A percentile compares a stretch with the other conserved stretches of the same genome.
Conservation (phyloP, 2,888 invertebrate genomes). For the Leptinotarsa rubiginosa region DNA sequence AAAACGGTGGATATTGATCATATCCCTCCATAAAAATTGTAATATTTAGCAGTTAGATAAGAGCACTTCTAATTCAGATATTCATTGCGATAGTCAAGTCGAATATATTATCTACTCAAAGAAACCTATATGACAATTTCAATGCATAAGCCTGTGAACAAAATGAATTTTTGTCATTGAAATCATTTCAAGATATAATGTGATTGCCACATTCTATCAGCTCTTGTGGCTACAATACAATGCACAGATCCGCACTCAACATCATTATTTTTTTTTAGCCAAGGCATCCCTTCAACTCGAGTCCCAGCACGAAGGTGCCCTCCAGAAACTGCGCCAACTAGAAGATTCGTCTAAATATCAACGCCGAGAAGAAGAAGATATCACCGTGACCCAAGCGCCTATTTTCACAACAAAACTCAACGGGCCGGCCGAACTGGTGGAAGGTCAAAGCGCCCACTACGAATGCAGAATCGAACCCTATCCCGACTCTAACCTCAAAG, state of each 20-base stretch:
- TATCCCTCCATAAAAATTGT: too few species aligned
- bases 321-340: constrained; percentile 86
- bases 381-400: constrained; percentile 84
- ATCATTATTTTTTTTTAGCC: constrained; percentile 69
- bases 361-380: constrained; percentile 84
- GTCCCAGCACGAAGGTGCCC: constrained; percentile 88
- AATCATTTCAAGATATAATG: too few species aligned
- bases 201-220: too few species aligned
- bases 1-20: too few species aligned
- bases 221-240: too few species aligned
- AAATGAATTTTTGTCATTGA: too few species aligned
- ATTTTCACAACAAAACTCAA: constrained; percentile 87
- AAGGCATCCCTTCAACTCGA: constrained; percentile 90
- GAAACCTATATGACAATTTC: too few species aligned
- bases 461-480: constrained; percentile 94
- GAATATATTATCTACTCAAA: too few species aligned
- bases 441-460: constrained; percentile 92
- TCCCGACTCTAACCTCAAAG: constrained; percentile 87
- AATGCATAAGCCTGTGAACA: too few species aligned
- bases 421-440: constrained; percentile 85
- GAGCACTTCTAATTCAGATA: too few species aligned
- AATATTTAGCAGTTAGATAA: too few species aligned
- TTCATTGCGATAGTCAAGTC: too few species aligned
- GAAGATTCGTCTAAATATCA: constrained; percentile 86
- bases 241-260: neutral